Evolutionary conservation across 2,113 vertebrate species (phyloP), one percentile per base, ranked within the genome.

Genomic region (Oncorhynchus kisutch): DNA sequence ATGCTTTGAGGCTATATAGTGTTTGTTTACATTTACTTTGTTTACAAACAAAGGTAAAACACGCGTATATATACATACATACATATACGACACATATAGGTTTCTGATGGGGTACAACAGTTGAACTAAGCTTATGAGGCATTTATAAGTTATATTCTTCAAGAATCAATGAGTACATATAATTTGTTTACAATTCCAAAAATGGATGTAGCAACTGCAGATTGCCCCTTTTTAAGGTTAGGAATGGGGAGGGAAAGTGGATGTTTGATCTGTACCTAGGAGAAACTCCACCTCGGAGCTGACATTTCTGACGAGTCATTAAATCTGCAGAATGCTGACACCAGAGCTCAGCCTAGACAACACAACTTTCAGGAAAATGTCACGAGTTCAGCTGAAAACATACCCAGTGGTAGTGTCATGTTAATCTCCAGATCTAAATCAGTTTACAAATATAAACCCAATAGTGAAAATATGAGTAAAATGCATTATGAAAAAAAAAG

Each of bases 81-180:
- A 29, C 3, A 29, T 29, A 29, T 0, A 29, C 29, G 5, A 29
- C 1, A 4, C 29, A 34, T 0, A 34, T 0, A 0, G 6, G 6
- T 34, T 34, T 34, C 34, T 34, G 34, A 34, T 34, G 34, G 34
- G 34, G 34, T 34, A 34, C 34, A 5, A 34, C 31, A 9, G 39
- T 45, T 45, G 39, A 45, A 45, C 39, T 2, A 45, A 45, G 9
- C 39, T 45, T 2, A 45, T 45, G 39, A 45, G 39, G 39, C 9
- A 45, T 45, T 45, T 45, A 11, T 45, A 45, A 11, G 39, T 12
- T 45, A 12, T 45, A 45, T 45, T 3, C 9, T 45, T 45, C 39
- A 45, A 45, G 39, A 45, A 45, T 45, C 39, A 45, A 11, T 45
- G 39, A 45, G 39, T 45, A 45, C 39, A 9, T 45, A 2, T 11